A percentile compares a stretch with the other conserved stretches of the same genome.
These are phyloP conservation scores for Cariama cristata DNA, from an alignment of 2,113 vertebrate species.

Conservation along the genomic window DNA sequence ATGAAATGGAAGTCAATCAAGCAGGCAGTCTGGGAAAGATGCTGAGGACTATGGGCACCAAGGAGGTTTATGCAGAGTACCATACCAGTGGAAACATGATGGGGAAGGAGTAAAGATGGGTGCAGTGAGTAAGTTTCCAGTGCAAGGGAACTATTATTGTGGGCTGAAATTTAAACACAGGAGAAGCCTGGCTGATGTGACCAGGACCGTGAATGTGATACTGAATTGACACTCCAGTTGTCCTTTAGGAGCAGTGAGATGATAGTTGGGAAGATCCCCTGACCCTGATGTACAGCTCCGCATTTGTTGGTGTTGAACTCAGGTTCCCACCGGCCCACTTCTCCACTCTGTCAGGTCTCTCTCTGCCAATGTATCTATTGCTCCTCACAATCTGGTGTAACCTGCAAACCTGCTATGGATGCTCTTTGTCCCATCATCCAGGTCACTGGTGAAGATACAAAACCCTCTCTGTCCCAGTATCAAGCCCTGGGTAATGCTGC, in stretches of 20 bases:
- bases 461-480: neutral
- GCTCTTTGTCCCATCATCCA: neutral
- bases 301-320: neutral
- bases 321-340: neutral
- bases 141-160: neutral
- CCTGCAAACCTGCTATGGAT: accelerated
- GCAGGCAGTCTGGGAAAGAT: neutral
- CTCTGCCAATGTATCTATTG: neutral
- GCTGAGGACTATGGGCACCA: accelerated
- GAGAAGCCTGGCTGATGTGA: neutral
- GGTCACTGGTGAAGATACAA: neutral
- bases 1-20: neutral
- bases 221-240: neutral
- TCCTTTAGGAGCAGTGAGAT: neutral
- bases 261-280: neutral
- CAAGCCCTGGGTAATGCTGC: neutral
- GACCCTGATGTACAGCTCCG: accelerated
- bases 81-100: accelerated
- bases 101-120: neutral
- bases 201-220: neutral
- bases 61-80: neutral
- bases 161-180: neutral
- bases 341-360: neutral
- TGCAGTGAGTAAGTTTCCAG: neutral
- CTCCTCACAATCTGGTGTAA: neutral